Percentiles rank a stretch among this genome's conserved stretches.
Conservation (phyloP, 1,140 invertebrate species). For the Radopholus similis region DNA sequence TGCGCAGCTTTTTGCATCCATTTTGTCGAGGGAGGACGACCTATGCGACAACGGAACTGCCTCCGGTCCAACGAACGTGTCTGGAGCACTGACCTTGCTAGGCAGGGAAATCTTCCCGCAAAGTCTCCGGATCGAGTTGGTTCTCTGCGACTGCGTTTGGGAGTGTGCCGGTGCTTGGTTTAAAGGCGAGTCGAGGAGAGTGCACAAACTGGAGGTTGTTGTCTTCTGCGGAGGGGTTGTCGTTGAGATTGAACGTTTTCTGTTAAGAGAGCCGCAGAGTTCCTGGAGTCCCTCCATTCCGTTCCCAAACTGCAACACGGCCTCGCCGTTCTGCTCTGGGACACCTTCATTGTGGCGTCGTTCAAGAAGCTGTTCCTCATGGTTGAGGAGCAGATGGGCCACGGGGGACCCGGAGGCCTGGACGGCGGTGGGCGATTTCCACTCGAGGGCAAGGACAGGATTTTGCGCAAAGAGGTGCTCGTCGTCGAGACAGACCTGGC, state of each 20-base stretch:
- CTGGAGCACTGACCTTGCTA: background rate
- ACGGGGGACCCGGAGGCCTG: background rate
- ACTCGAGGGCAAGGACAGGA: conserved; percentile 22
- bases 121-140: conserved; percentile 18
- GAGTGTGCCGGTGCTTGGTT: conserved; percentile 40
- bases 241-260: background rate
- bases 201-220: conserved; percentile 29
- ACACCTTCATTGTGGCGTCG: conserved; percentile 31
- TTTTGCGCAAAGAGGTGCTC: conserved; percentile 31
- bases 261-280: conserved; percentile 29
- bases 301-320: conserved; percentile 36
- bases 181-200: conserved; percentile 39
- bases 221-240: background rate
- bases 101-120: conserved; percentile 15
- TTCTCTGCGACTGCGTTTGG: conserved; percentile 42
- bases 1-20: background rate
- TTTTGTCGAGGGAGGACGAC: background rate
- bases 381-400: conserved; percentile 23
- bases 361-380: conserved; percentile 26
- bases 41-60: background rate
- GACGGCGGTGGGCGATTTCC: background rate
- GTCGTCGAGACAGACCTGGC: conserved; percentile 29
- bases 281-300: conserved; percentile 11
- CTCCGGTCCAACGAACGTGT: background rate
- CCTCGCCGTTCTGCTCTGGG: conserved; percentile 43